A percentile compares a stretch with the other conserved stretches of the same genome.
Evolutionary conservation across 1,140 invertebrate genomes (phyloP).

Genomic region (Tetranychus urticae): DNA sequence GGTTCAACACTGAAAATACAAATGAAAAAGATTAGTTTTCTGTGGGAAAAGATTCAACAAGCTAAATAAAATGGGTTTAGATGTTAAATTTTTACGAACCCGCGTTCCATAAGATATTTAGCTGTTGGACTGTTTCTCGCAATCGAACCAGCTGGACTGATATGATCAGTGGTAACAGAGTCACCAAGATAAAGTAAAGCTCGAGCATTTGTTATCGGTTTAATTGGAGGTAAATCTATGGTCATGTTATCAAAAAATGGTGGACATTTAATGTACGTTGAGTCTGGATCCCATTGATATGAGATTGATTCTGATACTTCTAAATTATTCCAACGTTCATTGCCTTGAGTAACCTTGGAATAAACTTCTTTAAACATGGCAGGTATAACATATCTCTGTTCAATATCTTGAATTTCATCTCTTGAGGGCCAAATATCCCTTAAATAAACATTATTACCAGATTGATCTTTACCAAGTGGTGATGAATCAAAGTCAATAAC

Average conservation of each 20-base stretch:
- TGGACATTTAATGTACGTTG: constrained; percentile 87
- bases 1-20: constrained; percentile 43
- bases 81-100: constrained; percentile 26
- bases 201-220: constrained; percentile 32
- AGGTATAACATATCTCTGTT: constrained; percentile 69
- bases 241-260: constrained; percentile 62
- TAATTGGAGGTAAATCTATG: constrained; percentile 21
- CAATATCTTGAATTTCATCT: constrained; percentile 58
- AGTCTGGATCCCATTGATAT: constrained; percentile 72
- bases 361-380: constrained; percentile 98
- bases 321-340: constrained; percentile 56
- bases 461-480: constrained; percentile 39
- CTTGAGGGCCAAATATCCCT: constrained; percentile 84
- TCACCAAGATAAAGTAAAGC: constrained; percentile 71
- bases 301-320: constrained; percentile 50
- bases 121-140: constrained; percentile 80
- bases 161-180: constrained; percentile 93
- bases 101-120: constrained; percentile 46
- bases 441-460: constrained; percentile 54
- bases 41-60: neutral
- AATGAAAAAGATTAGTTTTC: neutral
- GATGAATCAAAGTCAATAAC: constrained; percentile 84
- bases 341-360: constrained; percentile 58
- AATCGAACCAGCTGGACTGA: constrained; percentile 91
- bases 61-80: neutral